Evolutionary conservation across 2,888 invertebrate genomes (phyloP), one percentile per base, ranked within the genome.

Genomic region (Callosobruchus maculatus): DNA sequence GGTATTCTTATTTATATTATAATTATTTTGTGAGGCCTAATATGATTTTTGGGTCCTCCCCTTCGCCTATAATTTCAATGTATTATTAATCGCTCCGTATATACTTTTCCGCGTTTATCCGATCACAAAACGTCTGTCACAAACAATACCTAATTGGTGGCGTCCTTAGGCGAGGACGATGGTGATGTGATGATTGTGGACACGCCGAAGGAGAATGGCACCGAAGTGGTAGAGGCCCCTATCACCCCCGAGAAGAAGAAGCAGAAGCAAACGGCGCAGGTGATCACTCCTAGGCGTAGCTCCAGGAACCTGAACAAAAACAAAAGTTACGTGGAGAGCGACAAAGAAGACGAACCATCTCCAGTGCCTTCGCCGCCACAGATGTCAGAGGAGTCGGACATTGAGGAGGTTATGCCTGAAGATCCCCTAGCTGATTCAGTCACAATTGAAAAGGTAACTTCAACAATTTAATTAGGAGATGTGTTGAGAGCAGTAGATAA

Each of bases 351-450:
- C 18, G 71, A 26, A 0, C 70, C 31, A 26, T 72, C 71, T 22
- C 71, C 74, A 1, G 82, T 83, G 21, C 87, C 87, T 20, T 22
- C 31, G 22, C n/a, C n/a, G n/a, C 70, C 18, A 26, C 69, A 49
- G 9, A 70, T 18, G 0, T 67, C 73, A 0, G 85, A 85, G 79
- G 91, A 90, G 76, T 91, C 92, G 18, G 93, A 93, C 79, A 87
- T 92, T 74, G 92, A 93, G 82, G 92, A 92, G 85, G 88, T 92
- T 2, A 83, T 89, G 67, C 88, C 90, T 0, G 89, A 90, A 78
- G 91, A 93, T 86, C 90, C 91, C 2, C 82, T 91, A 3, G 90
- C 89, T 70, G 78, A 80, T 74, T 72, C 80, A 0, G 73, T 80
- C 18, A 78, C 78, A 0, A 77, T 80, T 0, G 80, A 80, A 70